Percentiles rank a stretch among this genome's conserved stretches.
Evolutionary conservation across 2,113 vertebrate species (phyloP).

Genomic region (Colius striatus): DNA sequence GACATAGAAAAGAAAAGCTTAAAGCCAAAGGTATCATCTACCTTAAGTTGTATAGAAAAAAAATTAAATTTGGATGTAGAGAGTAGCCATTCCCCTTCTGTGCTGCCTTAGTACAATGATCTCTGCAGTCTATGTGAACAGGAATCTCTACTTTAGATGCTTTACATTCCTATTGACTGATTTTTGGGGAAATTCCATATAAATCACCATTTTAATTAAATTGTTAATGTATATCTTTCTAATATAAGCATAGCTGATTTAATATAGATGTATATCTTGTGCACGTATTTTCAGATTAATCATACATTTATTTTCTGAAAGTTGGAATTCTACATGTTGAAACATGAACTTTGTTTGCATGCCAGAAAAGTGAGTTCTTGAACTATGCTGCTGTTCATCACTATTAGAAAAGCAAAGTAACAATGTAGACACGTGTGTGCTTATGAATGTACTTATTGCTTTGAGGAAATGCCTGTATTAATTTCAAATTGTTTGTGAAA

Average conservation of each 20-base stretch:
- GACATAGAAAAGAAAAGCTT: background rate
- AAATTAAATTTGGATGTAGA: background rate
- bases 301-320: conserved; percentile 56
- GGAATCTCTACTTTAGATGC: background rate
- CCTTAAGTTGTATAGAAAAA: background rate
- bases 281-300: conserved; percentile 40
- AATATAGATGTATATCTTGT: conserved; percentile 32
- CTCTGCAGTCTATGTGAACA: background rate
- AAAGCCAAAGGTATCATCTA: background rate
- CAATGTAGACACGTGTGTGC: background rate
- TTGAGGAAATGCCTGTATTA: conserved; percentile 9
- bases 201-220: conserved; percentile 58
- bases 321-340: conserved; percentile 28
- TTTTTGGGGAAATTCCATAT: conserved; percentile 1
- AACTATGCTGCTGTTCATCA: background rate
- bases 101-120: background rate
- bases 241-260: background rate
- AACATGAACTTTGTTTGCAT: background rate
- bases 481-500: background rate
- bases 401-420: background rate
- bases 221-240: background rate
- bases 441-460: background rate
- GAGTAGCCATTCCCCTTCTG: background rate
- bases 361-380: conserved; percentile 38
- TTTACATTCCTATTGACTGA: conserved; percentile 18